These are phyloP conservation scores for Kryptolebias ocellatus DNA, from an alignment of 2,797 vertebrate species.

Conservation along the genomic window DNA sequence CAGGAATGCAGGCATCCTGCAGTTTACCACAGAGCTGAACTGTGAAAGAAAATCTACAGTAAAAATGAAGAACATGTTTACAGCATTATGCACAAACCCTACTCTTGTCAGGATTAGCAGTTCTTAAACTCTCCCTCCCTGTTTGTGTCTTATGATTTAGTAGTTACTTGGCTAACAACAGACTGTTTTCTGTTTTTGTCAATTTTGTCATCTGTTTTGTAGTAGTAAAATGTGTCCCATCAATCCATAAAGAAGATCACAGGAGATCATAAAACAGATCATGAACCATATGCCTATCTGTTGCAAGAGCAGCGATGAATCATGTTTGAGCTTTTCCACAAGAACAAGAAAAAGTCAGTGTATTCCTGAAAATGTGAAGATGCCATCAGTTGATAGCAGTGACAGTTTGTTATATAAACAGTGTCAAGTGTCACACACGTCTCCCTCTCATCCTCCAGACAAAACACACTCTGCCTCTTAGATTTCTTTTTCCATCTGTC, in stretches of 20 bases:
- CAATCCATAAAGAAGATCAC: slow-evolving; percentile 52
- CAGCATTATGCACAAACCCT: slow-evolving; percentile 26
- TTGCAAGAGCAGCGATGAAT: slow-evolving; percentile 50
- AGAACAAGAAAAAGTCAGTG: slow-evolving; percentile 20
- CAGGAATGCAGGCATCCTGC: slow-evolving; percentile 10
- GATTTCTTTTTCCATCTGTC: slow-evolving; percentile 60
- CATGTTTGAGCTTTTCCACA: slow-evolving; percentile 51
- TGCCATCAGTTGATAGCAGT: slow-evolving; percentile 55
- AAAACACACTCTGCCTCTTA: slow-evolving; percentile 63
- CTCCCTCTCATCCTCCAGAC: slow-evolving; percentile 63
- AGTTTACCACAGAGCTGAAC: slow-evolving; percentile 23
- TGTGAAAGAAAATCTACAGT: slow-evolving; percentile 23
- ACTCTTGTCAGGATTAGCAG: slow-evolving; percentile 33
- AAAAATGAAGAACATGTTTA: slow-evolving; percentile 37
- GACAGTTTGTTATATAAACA: slow-evolving; percentile 77
- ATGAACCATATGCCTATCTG: slow-evolving; percentile 31
- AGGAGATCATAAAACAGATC: slow-evolving; percentile 54
- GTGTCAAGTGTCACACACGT: slow-evolving; percentile 71
- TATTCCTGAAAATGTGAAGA: slow-evolving; percentile 50
- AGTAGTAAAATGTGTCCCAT: slow-evolving; percentile 46
- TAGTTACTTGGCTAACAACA: slow-evolving; percentile 47
- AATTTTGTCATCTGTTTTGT: slow-evolving; percentile 54
- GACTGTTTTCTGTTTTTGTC: slow-evolving; percentile 43
- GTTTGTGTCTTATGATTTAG: slow-evolving; percentile 43
- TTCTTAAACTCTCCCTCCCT: slow-evolving; percentile 26